phyloP scores from a whole-genome alignment of 2,888 invertebrate species.

The Drosophila kokeensis region DNA sequence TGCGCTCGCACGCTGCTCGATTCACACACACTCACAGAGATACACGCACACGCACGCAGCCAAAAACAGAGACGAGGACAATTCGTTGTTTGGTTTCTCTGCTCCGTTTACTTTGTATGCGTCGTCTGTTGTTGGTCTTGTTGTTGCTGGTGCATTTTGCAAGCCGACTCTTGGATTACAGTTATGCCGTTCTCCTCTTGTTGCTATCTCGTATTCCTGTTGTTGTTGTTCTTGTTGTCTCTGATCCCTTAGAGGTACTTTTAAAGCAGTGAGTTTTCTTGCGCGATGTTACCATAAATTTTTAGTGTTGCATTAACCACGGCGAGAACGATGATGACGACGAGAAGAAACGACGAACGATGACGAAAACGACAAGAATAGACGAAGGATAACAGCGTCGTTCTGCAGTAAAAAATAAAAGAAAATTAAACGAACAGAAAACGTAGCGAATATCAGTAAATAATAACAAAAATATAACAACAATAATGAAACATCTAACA shows the following conservation, averaged over 20 bases:
- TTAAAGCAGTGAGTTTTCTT: conserved; percentile 33
- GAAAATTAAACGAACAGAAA: conserved; percentile 6
- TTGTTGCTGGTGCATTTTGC: conserved; percentile 36
- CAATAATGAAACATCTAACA: conserved; percentile 20
- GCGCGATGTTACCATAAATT: conserved; percentile 13
- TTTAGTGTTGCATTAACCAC: conserved; percentile 40
- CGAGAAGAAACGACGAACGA: conserved; percentile 24
- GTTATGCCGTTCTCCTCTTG: conserved; percentile 12
- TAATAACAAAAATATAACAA: neutral
- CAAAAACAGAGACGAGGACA: conserved; percentile 9
- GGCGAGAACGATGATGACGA: conserved; percentile 44
- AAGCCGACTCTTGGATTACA: conserved; percentile 26
- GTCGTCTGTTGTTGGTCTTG: conserved; percentile 12
- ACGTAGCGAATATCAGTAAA: neutral
- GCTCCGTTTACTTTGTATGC: conserved; percentile 29
- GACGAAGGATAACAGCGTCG: conserved; percentile 69
- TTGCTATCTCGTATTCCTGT: conserved; percentile 8
- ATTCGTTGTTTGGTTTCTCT: conserved; percentile 14
- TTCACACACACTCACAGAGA: conserved; percentile 18
- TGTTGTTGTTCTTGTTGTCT: neutral
- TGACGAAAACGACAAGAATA: conserved; percentile 58
- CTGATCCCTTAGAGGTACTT: conserved; percentile 50
- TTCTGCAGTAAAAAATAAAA: conserved; percentile 30
- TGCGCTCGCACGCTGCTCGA: conserved; percentile 21
- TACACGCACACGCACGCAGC: conserved; percentile 1